A percentile compares a stretch with the other conserved stretches of the same genome.
Evolutionary conservation across 1,140 invertebrate species (phyloP).

Genomic region (Conus betulinus): DNA sequence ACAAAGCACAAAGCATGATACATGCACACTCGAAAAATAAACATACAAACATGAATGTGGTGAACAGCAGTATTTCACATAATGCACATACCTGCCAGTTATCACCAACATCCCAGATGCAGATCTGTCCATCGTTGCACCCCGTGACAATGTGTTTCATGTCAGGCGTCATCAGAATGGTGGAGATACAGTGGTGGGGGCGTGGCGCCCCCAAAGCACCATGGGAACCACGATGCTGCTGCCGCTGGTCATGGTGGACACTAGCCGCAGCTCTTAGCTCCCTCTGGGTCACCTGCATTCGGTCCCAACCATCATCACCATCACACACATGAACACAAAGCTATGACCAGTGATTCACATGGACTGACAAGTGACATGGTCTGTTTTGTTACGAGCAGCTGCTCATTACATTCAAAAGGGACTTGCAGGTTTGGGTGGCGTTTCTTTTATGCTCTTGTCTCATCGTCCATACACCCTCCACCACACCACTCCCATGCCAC

Average conservation of each 20-base stretch:
- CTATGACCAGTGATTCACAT: neutral
- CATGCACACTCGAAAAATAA: neutral
- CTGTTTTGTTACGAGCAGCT: no score
- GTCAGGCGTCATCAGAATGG: conserved; percentile 93
- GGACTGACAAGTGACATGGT: neutral
- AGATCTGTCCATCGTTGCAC: conserved; percentile 98
- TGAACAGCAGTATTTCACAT: no score
- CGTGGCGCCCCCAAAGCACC: conserved; percentile 95
- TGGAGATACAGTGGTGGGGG: conserved; percentile 98
- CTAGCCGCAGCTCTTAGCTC: neutral
- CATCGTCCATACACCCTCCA: no score
- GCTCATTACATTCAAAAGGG: no score
- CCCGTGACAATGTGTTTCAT: conserved; percentile 96
- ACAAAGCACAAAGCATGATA: neutral
- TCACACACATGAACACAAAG: neutral
- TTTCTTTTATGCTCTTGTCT: no score
- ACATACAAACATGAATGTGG: neutral
- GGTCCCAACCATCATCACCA: neutral
- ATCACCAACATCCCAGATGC: conserved; percentile 91
- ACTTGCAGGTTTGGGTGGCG: no score
- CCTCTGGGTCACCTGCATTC: no score
- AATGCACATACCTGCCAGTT: conserved; percentile 64
- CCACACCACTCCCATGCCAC: no score
- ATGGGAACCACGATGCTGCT: conserved; percentile 95
- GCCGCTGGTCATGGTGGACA: conserved; percentile 56